Conservation (phyloP, 2,113 vertebrate species). For the Corydoras sp. region DNA sequence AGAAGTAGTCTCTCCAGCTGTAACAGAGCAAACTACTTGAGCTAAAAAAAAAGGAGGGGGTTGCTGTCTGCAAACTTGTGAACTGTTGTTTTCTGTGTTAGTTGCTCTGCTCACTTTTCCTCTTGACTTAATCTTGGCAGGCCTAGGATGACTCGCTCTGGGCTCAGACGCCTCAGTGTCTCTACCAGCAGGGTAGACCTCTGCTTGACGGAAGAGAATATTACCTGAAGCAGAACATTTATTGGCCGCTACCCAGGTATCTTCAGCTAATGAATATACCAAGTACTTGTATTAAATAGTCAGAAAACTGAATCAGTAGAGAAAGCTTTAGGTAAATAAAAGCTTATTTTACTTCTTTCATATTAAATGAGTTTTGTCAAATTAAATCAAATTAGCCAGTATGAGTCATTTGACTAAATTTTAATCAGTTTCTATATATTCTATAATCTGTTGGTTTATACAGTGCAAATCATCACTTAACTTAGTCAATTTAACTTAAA, state of each 20-base stretch:
- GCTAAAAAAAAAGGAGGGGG: neutral
- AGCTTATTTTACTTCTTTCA: neutral
- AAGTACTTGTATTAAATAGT: slow-evolving; percentile 35
- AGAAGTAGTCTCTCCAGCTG: no score
- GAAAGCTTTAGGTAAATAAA: slow-evolving; percentile 13
- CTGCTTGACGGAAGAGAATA: slow-evolving; percentile 48
- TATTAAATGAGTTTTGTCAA: slow-evolving; percentile 10
- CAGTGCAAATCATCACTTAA: no score
- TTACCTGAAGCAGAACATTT: slow-evolving; percentile 50
- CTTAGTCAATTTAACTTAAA: no score
- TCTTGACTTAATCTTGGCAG: slow-evolving; percentile 28
- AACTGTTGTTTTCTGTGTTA: slow-evolving; percentile 24
- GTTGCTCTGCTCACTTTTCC: slow-evolving; percentile 25
- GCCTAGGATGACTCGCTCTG: slow-evolving; percentile 31
- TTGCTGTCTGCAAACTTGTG: slow-evolving; percentile 1
- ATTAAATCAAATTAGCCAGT: slow-evolving; percentile 9
- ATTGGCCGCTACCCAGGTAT: slow-evolving; percentile 49
- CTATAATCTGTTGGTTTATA: no score
- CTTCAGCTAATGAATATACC: slow-evolving; percentile 49
- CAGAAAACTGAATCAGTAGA: slow-evolving; percentile 15
- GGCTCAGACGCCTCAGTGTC: slow-evolving; percentile 51
- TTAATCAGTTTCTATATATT: no score
- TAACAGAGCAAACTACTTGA: neutral
- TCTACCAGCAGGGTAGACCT: slow-evolving; percentile 48
- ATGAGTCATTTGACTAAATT: neutral